Evolutionary conservation across 2,797 vertebrate species (phyloP).

Genomic region (Diplodus sargus): DNA sequence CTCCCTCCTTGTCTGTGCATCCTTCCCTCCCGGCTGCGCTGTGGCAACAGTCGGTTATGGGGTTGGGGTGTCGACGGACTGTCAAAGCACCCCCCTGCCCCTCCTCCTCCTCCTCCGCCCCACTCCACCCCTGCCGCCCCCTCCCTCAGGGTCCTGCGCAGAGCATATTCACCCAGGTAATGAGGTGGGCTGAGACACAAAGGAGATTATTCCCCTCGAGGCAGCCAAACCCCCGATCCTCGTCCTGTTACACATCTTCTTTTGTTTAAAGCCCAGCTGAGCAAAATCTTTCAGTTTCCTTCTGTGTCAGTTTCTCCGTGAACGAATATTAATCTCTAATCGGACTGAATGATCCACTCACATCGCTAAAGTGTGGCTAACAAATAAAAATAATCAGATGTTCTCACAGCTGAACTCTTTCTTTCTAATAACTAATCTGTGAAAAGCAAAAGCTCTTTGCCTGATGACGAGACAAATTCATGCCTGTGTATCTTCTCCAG

Average conservation of each 20-base stretch:
- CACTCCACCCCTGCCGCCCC: conserved; percentile 94
- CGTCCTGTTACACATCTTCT: neutral
- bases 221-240: conserved; percentile 20
- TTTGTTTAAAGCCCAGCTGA: conserved; percentile 11
- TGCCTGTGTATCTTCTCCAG: neutral
- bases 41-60: conserved; percentile 95
- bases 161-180: conserved; percentile 99
- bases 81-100: conserved; percentile 93
- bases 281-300: neutral
- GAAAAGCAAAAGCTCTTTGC: conserved; percentile 4
- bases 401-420: neutral
- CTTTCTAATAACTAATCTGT: neutral
- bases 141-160: conserved; percentile 95
- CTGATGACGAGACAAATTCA: neutral
- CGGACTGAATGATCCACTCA: neutral
- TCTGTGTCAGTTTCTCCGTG: neutral
- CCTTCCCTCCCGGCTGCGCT: conserved; percentile 79
- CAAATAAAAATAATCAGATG: neutral
- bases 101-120: conserved; percentile 93
- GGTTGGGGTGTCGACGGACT: conserved; percentile 97
- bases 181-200: conserved; percentile 75
- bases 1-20: conserved; percentile 67
- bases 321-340: neutral
- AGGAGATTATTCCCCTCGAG: conserved; percentile 11
- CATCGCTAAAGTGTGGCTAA: conserved; percentile 1